Evolutionary conservation across 2,888 invertebrate genomes (phyloP), one percentile per base, ranked within the genome.

Genomic region (Drosophila fulvimacula): DNA sequence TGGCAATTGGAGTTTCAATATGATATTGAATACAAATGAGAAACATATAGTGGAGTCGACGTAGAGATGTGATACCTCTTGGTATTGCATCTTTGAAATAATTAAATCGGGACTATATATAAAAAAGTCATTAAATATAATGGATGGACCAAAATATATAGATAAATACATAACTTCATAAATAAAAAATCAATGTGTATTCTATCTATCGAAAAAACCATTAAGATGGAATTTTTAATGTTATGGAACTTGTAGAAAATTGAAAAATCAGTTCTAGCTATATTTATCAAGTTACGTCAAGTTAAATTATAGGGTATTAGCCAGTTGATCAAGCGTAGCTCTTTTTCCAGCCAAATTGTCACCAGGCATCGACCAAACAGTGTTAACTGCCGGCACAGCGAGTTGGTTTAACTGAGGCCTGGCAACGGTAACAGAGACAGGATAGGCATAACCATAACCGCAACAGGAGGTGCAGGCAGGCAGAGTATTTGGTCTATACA

Each of bases 351-450:
- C 65, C 58, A 85, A 85, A 73, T 84, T 87, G 85, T 83, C 83
- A 83, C 79, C 88, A 66, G 69, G 82, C 74, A 83, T 83, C 83
- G 83, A 83, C 69, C 83, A 83, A 83, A 83, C 83, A 79, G 30
- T 30, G 52, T 49, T 7, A 38, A 17, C 13, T 10, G 30, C 19
- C 39, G 39, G 30, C 19, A 48, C 24, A 34, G 46, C 44, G 52
- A 49, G 41, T 41, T 24, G n/a, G n/a, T 27, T n/a, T 27, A 32
- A 15, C 5, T 10, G 30, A 58, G 44, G 46, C 82, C 48, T 86
- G 88, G 88, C 88, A 83, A 87, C 82, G 65, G 65, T 51, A 70
- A 71, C 41, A 59, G 24, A 58, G 58, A 60, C 58, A 64, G 70
- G 73, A 73, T 59, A 69, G 15, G 34, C 62, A 77, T 56, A 73